These are phyloP conservation scores for Dromaius novaehollandiae DNA, from an alignment of 2,113 vertebrate species.

Conservation along the genomic window DNA sequence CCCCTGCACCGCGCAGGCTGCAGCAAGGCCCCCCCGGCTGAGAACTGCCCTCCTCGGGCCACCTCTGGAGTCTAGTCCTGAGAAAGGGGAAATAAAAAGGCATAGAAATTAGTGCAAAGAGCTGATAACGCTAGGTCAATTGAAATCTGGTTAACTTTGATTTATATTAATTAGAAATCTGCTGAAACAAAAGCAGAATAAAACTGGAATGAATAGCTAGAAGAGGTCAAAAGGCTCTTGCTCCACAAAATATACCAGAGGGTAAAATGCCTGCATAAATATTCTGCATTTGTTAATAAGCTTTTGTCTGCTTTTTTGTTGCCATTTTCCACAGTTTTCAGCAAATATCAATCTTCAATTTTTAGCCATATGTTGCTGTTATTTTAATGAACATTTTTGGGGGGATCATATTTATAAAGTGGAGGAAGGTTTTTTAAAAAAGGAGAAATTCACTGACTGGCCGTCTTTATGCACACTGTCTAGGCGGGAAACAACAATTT, in stretches of 20 bases:
- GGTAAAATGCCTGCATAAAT: background rate
- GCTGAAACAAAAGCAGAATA: background rate
- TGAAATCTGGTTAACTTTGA: background rate
- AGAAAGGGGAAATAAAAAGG: background rate
- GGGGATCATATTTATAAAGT: background rate
- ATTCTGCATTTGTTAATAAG: background rate
- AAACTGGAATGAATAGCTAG: background rate
- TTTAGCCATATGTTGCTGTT: background rate
- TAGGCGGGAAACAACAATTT: background rate
- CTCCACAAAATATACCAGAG: background rate
- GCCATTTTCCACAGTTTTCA: background rate
- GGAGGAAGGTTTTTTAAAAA: background rate
- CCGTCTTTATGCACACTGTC: background rate
- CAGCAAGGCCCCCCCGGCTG: background rate
- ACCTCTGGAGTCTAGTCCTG: background rate
- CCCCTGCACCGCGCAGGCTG: background rate
- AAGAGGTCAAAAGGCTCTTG: background rate
- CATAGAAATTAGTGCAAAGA: background rate
- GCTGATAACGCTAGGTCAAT: fast-evolving
- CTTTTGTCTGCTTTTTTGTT: background rate
- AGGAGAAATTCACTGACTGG: background rate
- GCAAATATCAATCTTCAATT: background rate
- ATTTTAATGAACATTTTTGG: background rate
- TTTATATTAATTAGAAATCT: background rate
- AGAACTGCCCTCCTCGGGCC: background rate